phyloP scores from a whole-genome alignment of 2,888 invertebrate species.

The Cremastinae sp. region DNA sequence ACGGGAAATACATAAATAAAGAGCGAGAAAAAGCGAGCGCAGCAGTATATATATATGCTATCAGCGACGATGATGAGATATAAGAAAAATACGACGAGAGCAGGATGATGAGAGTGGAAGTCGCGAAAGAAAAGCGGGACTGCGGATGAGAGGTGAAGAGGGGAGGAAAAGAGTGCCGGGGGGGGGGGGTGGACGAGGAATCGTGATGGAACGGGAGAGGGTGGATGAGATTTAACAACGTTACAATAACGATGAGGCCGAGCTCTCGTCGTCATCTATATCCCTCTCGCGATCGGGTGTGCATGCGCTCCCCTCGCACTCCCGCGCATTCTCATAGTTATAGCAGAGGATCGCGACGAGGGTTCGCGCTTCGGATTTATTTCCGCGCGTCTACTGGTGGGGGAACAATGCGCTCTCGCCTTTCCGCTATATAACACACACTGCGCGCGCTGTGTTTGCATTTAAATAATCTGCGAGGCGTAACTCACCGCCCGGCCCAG shows the following conservation, averaged over 20 bases:
- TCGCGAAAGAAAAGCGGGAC: no score
- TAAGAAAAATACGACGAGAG: constrained; percentile 2
- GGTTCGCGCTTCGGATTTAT: constrained; percentile 76
- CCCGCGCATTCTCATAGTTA: no score
- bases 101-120: constrained; percentile 58
- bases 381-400: constrained; percentile 73
- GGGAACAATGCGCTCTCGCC: constrained; percentile 73
- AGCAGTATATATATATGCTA: no score
- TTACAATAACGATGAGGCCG: constrained; percentile 77
- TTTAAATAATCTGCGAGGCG: constrained; percentile 78
- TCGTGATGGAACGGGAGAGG: constrained; percentile 76
- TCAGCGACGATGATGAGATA: no score
- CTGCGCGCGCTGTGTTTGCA: constrained; percentile 78
- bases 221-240: constrained; percentile 79
- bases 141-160: constrained; percentile 46
- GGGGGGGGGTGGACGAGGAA: constrained; percentile 59
- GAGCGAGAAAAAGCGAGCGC: no score
- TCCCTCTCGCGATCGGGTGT: constrained; percentile 48
- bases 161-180: constrained; percentile 41
- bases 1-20: no score
- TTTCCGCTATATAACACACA: constrained; percentile 76
- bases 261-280: constrained; percentile 65
- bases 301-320: constrained; percentile 48
- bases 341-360: constrained; percentile 42
- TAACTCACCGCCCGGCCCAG: constrained; percentile 1